A percentile compares a stretch with the other conserved stretches of the same genome.
These are phyloP conservation scores for Stegostoma tigrinum DNA, from an alignment of 2,113 vertebrate species.

Conservation along the genomic window DNA sequence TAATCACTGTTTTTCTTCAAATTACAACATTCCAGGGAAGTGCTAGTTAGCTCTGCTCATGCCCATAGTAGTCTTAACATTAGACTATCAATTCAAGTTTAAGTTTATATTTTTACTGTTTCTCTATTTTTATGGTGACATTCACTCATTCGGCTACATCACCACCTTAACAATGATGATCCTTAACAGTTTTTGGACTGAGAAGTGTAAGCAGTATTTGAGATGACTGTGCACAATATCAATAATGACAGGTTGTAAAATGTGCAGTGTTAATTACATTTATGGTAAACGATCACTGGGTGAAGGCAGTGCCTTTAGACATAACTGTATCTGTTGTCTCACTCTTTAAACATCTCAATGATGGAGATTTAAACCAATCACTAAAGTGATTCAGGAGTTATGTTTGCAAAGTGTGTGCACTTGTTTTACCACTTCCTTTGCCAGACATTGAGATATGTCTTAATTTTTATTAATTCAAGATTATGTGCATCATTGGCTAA, in stretches of 20 bases:
- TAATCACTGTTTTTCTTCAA: constrained; percentile 21
- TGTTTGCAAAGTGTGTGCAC: neutral
- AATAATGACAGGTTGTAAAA: neutral
- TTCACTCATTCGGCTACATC: neutral
- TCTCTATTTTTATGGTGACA: neutral
- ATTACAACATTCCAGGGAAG: neutral
- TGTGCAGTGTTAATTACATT: neutral
- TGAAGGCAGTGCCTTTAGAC: neutral
- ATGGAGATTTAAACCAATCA: neutral
- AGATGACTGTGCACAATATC: neutral
- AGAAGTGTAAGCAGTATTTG: neutral
- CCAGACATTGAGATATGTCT: neutral
- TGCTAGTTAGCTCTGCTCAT: neutral
- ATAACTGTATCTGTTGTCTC: neutral
- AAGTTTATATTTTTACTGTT: constrained; percentile 7
- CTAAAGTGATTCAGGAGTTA: neutral
- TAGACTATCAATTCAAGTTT: neutral
- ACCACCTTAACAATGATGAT: neutral
- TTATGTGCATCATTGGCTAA: too few species aligned
- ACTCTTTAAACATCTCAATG: neutral
- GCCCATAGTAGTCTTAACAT: neutral
- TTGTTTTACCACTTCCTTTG: neutral
- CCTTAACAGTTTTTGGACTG: neutral
- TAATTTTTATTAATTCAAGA: too few species aligned
- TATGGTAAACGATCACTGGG: neutral